Conservation (phyloP, 2,797 vertebrate species). For the Adrianichthys oophorus region DNA sequence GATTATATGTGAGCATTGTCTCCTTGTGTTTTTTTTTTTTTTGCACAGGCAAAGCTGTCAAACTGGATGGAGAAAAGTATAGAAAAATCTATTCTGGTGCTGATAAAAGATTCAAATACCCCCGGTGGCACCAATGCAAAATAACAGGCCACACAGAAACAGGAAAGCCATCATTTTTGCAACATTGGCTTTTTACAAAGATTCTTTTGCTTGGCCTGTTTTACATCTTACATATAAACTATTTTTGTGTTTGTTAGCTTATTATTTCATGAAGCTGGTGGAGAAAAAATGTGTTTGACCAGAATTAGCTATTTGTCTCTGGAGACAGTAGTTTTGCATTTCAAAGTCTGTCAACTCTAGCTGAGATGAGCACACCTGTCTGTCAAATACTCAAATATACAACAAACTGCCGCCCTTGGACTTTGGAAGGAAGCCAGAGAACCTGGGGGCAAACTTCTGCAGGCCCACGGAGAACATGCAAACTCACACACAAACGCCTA, state of each 20-base stretch:
- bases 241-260: neutral
- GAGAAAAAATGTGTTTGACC: neutral
- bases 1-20: constrained; percentile 45
- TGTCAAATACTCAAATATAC: neutral
- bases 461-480: too few relatives aligned
- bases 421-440: too few relatives aligned
- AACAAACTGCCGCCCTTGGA: too few relatives aligned
- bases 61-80: constrained; percentile 49
- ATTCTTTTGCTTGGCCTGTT: neutral
- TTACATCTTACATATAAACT: neutral
- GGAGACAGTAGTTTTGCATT: neutral
- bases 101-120: constrained; percentile 45
- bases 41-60: constrained; percentile 35
- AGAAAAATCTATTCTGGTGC: constrained; percentile 35
- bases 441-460: too few relatives aligned
- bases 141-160: constrained; percentile 12
- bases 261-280: neutral
- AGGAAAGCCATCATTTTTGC: constrained; percentile 5
- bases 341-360: neutral
- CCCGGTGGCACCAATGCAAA: constrained; percentile 24
- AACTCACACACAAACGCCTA: too few relatives aligned
- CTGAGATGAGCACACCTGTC: neutral
- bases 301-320: too few relatives aligned
- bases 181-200: constrained; percentile 1
- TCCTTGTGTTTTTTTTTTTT: constrained; percentile 25